Percentiles rank a stretch among this genome's conserved stretches.
Conservation (phyloP, 1,140 invertebrate species). For the Pseudomyrmex dendroicus region DNA sequence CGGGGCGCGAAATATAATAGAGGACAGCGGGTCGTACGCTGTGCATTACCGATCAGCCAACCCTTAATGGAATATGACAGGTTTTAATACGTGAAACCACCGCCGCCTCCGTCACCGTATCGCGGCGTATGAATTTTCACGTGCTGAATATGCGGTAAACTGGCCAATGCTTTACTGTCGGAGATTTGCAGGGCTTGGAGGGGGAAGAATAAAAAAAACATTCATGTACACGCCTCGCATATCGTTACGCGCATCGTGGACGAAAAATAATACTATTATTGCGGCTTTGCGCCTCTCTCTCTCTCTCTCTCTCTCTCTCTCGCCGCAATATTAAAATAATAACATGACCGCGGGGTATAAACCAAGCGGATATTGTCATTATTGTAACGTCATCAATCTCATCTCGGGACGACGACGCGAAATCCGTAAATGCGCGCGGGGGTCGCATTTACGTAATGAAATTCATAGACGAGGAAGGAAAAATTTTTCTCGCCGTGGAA, state of each 20-base stretch:
- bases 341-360: conserved; percentile 4
- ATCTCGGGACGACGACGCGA: background rate
- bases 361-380: conserved; percentile 35
- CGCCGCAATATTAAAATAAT: conserved; percentile 48
- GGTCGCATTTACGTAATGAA: conserved; percentile 45
- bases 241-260: conserved; percentile 50
- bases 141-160: conserved; percentile 35
- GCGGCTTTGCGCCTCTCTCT: background rate
- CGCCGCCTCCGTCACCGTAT: conserved; percentile 40
- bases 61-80: conserved; percentile 64
- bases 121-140: conserved; percentile 49
- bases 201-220: background rate
- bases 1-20: conserved; percentile 57
- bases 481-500: background rate
- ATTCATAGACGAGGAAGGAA: conserved; percentile 5
- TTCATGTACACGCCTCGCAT: background rate
- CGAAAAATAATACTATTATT: conserved; percentile 51
- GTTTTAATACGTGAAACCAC: conserved; percentile 45
- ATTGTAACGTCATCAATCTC: conserved; percentile 45
- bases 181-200: background rate
- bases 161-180: conserved; percentile 39
- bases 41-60: conserved; percentile 57
- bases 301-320: background rate
- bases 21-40: conserved; percentile 39
- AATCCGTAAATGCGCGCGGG: conserved; percentile 22